Percentiles rank a stretch among this genome's conserved stretches.
Evolutionary conservation across 2,113 vertebrate genomes (phyloP).

Genomic region (Agapornis roseicollis): DNA sequence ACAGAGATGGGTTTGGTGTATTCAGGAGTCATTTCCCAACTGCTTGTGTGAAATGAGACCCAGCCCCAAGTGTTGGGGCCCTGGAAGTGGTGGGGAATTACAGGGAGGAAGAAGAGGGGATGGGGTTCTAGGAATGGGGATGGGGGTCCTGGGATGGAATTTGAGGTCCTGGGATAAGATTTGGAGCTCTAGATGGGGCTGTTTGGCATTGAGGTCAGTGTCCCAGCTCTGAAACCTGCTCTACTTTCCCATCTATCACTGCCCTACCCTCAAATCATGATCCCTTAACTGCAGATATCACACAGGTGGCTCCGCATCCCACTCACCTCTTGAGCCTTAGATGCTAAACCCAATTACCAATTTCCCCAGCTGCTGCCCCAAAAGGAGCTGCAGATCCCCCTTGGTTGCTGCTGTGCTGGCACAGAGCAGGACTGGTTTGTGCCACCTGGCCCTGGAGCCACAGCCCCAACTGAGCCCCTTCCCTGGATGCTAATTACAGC

Average conservation of each 20-base stretch:
- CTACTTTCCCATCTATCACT: too few species aligned
- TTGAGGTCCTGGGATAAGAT: not conserved
- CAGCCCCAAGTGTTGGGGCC: not conserved
- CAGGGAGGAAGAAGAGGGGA: not conserved
- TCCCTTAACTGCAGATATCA: not conserved
- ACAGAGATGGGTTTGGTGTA: not conserved
- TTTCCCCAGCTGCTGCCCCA: accelerated
- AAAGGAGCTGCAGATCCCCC: accelerated
- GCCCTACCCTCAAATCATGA: accelerated
- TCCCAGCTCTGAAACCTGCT: not conserved
- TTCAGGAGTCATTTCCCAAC: not conserved
- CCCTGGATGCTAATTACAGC: not conserved
- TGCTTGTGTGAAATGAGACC: not conserved
- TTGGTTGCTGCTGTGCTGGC: accelerated
- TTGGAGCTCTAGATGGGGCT: not conserved
- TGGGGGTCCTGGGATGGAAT: not conserved
- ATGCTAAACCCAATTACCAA: not conserved
- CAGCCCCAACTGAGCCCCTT: not conserved
- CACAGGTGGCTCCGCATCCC: not conserved
- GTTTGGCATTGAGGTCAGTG: not conserved
- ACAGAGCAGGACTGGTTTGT: not conserved
- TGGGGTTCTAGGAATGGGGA: not conserved
- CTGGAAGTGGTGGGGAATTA: not conserved
- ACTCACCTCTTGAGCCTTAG: accelerated
- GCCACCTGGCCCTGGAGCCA: not conserved